Conservation (phyloP, 2,888 invertebrate species). For the Marasmarcha lunaedactyla region DNA sequence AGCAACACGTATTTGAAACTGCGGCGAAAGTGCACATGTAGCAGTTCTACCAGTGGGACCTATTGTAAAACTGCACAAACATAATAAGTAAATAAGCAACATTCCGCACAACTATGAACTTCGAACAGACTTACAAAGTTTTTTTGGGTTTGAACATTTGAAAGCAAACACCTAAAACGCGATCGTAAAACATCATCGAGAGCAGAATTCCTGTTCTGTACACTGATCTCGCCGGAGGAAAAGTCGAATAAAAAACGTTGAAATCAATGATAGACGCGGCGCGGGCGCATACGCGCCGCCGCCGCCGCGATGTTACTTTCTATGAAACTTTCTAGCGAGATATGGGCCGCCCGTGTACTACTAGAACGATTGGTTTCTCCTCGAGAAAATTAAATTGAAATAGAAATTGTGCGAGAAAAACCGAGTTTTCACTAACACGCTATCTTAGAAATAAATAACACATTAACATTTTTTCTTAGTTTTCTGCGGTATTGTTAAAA, state of each 20-base stretch:
- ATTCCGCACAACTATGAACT: background rate
- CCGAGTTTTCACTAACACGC: constrained; percentile 56
- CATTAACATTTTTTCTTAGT: background rate
- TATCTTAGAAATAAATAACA: constrained; percentile 29
- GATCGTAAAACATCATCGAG: constrained; percentile 15
- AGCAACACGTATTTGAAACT: constrained; percentile 57
- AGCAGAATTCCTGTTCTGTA: constrained; percentile 14
- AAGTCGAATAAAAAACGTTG: constrained; percentile 13
- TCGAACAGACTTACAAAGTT: no score
- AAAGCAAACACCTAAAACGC: constrained; percentile 3
- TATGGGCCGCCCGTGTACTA: constrained; percentile 62
- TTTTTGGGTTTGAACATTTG: no score
- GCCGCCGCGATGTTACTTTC: constrained; percentile 61
- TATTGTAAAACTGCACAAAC: no score
- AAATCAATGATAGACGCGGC: constrained; percentile 10
- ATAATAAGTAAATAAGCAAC: background rate
- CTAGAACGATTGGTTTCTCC: constrained; percentile 68
- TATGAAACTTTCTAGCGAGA: constrained; percentile 69
- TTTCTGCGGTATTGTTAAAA: background rate
- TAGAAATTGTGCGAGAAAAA: constrained; percentile 67
- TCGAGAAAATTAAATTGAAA: constrained; percentile 69
- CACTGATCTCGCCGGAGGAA: constrained; percentile 1
- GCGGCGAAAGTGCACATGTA: constrained; percentile 63
- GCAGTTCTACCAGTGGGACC: no score
- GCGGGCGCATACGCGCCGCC: constrained; percentile 3